phyloP scores from a whole-genome alignment of 1,140 invertebrate genomes.

The Cepaea nemoralis region DNA sequence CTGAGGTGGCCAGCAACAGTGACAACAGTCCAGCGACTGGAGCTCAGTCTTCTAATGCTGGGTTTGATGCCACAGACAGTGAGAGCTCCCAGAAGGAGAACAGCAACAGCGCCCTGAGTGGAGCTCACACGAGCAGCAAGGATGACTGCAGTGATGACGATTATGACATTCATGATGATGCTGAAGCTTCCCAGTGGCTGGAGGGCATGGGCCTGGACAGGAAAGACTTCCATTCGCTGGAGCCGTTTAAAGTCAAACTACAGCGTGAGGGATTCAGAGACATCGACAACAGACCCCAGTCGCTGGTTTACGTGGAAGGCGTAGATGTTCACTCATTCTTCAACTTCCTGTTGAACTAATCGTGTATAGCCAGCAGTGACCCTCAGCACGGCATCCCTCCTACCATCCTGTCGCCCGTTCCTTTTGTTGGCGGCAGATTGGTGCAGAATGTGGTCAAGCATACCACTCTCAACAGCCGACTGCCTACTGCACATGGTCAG shows the following conservation, averaged over 20 bases:
- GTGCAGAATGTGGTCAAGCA: constrained; percentile 77
- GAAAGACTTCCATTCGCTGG: constrained; percentile 83
- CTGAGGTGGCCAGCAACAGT: not conserved
- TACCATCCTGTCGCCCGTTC: constrained; percentile 87
- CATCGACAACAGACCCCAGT: constrained; percentile 78
- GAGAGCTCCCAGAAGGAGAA: not conserved
- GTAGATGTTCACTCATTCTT: constrained; percentile 88
- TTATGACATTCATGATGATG: constrained; percentile 69
- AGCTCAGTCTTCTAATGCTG: not conserved
- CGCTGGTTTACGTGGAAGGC: constrained; percentile 82
- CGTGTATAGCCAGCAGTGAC: constrained; percentile 82
- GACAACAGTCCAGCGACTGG: too few relatives aligned
- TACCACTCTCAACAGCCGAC: not conserved
- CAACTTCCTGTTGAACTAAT: constrained; percentile 91
- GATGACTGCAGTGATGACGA: constrained; percentile 69
- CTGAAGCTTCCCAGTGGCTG: constrained; percentile 64
- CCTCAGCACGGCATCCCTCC: constrained; percentile 89
- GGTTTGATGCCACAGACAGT: not conserved
- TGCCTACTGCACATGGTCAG: not conserved
- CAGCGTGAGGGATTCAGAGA: constrained; percentile 65
- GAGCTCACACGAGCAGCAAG: not conserved
- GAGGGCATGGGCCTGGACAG: constrained; percentile 68
- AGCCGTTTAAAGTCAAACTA: constrained; percentile 78
- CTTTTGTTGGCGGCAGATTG: constrained; percentile 88
- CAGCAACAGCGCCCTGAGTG: too few relatives aligned